phyloP scores from a whole-genome alignment of 2,797 vertebrate species.

The Cryptoprocta ferox region DNA sequence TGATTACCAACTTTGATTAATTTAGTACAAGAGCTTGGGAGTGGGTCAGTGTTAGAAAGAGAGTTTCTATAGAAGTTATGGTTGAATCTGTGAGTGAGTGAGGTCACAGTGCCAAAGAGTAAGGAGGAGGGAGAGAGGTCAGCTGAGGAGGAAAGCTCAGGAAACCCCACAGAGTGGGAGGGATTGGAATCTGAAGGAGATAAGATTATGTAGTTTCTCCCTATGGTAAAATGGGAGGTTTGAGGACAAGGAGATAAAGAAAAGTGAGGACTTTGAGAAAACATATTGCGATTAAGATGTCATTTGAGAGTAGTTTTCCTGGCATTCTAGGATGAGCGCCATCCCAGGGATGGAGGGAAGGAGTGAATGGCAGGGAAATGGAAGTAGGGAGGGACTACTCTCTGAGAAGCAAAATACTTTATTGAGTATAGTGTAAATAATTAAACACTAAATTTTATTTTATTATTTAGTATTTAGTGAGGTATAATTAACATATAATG shows the following conservation, averaged over 20 bases:
- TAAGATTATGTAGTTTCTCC: not conserved
- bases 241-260: not conserved
- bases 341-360: not conserved
- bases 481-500: not conserved
- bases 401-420: conserved; percentile 5
- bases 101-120: not conserved
- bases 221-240: not conserved
- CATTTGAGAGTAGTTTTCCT: not conserved
- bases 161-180: not conserved
- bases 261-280: not conserved
- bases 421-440: not conserved
- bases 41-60: not conserved
- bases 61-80: not conserved
- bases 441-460: not conserved
- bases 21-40: not conserved
- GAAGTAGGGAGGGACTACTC: not conserved
- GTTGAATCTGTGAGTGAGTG: not conserved
- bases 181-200: not conserved
- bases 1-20: conserved; percentile 3
- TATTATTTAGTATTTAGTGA: not conserved
- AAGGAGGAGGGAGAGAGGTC: not conserved
- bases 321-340: not conserved
- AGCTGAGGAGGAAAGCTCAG: not conserved
- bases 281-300: not conserved
- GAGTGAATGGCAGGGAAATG: not conserved